Conservation (phyloP, 1,140 invertebrate species). For the Bombyx mandarina region DNA sequence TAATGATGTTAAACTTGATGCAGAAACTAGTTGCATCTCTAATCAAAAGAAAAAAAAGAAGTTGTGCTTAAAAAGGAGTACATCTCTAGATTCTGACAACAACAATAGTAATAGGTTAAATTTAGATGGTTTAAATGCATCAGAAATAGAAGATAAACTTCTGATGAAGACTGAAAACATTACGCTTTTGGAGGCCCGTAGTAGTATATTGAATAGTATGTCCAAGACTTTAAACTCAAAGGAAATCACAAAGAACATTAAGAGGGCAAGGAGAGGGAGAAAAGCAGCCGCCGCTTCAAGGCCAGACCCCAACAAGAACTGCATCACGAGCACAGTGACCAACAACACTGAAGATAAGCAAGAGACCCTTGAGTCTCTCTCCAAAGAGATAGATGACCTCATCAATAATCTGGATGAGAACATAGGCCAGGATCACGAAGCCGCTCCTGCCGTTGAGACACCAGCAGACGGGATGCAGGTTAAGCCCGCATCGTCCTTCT, state of each 20-base stretch:
- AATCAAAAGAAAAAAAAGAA: conserved; percentile 55
- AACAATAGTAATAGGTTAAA: conserved; percentile 69
- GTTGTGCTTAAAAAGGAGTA: conserved; percentile 66
- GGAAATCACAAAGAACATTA: conserved; percentile 60
- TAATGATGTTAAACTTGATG: conserved; percentile 45
- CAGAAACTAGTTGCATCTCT: conserved; percentile 45
- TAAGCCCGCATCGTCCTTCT: conserved; percentile 47
- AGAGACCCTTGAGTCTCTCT: conserved; percentile 54
- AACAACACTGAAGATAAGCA: conserved; percentile 42
- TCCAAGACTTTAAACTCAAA: conserved; percentile 65
- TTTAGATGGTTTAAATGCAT: conserved; percentile 59
- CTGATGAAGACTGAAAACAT: conserved; percentile 62
- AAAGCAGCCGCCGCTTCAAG: conserved; percentile 36
- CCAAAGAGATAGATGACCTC: conserved; percentile 61
- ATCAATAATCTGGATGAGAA: conserved; percentile 59
- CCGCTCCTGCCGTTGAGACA: conserved; percentile 35
- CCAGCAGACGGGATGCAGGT: conserved; percentile 32
- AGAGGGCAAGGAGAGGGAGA: conserved; percentile 51
- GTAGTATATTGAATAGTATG: conserved; percentile 66
- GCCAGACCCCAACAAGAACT: conserved; percentile 25
- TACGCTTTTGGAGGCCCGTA: conserved; percentile 61
- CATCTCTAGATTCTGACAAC: conserved; percentile 67
- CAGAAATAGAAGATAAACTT: conserved; percentile 58
- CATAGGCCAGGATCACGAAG: conserved; percentile 50
- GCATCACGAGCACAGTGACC: conserved; percentile 32